Base-by-base conservation (phyloP, 2,888 invertebrate genomes). In the Athalia cordata region DNA sequence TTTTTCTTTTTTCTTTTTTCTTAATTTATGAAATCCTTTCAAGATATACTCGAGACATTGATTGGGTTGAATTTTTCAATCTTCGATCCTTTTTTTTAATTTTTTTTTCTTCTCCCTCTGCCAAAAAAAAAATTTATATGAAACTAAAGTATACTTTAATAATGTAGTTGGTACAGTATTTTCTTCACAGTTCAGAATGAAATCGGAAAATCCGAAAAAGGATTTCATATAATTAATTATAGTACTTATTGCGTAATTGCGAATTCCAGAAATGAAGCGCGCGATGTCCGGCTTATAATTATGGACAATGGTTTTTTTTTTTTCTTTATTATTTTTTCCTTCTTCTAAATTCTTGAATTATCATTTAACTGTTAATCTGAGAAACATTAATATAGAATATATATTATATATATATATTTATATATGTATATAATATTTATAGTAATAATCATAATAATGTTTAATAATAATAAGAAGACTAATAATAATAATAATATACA, bases 381-480 rank as follows among this genome's bases (percentile, higher is more conserved):
- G 88, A 88, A 89, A 88, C 88, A 88, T 88, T 88, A 87, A 89
- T 89, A 86, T 87, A 89, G 88, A 87, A 87, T 88, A 87, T 86
- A 64, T 64, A 64, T 43, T 67, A 67, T 67, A 67, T 68, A 43
- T 68, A 68, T 68, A 55, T 66, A 87, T 86, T 87, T 81, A 81
- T 85, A 83, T 87, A 84, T 64, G 55, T 50, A 49, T 49, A 66
- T 66, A 49, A 66, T 66, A 72, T 59, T 59, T 29, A 29, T 29
- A 59, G 55, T n/a, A 55, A 68, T 68, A 9, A 64, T 64, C 1
- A 6, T 68, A 68, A n/a, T 8, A 29, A 66, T 66, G 49, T n/a
- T n/a, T 45, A 11, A 47, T 66, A 13, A 15, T 66, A 49, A 66
- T 66, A 72, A 45, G 45, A 29, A 29, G n/a, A 59, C 57, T n/a